Evolutionary conservation across 2,888 invertebrate genomes (phyloP).

Genomic region (Melieria crassipennis): DNA sequence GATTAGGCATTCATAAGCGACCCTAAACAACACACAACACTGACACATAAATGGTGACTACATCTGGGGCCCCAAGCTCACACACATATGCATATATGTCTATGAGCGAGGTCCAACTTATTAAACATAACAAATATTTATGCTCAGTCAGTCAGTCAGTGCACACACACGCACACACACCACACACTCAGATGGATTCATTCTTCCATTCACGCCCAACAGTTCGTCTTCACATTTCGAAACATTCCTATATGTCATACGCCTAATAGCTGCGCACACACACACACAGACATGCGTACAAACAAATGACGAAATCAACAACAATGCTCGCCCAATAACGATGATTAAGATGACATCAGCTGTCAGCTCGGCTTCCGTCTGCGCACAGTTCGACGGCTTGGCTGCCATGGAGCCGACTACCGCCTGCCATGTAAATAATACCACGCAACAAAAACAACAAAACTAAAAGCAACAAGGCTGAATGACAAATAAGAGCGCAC

Average conservation of each 20-base stretch:
- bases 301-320: background rate
- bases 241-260: too few species aligned
- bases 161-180: background rate
- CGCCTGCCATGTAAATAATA: too few species aligned
- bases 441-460: too few species aligned
- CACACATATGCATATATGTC: background rate
- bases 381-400: background rate
- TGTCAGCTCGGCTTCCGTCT: constrained; percentile 53
- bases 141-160: background rate
- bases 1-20: constrained; percentile 47
- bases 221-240: too few species aligned
- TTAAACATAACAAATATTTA: too few species aligned
- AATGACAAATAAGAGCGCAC: too few species aligned
- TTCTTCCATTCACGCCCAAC: background rate
- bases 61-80: background rate
- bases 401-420: too few species aligned
- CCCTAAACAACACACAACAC: constrained; percentile 6
- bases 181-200: background rate
- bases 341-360: constrained; percentile 58
- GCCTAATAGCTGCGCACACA: background rate
- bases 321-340: constrained; percentile 38
- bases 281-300: background rate
- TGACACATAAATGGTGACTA: background rate
- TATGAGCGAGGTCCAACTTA: too few species aligned
- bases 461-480: too few species aligned